These are phyloP conservation scores for Lepus europaeus DNA, from an alignment of 2,113 vertebrate genomes.

Conservation along the genomic window DNA sequence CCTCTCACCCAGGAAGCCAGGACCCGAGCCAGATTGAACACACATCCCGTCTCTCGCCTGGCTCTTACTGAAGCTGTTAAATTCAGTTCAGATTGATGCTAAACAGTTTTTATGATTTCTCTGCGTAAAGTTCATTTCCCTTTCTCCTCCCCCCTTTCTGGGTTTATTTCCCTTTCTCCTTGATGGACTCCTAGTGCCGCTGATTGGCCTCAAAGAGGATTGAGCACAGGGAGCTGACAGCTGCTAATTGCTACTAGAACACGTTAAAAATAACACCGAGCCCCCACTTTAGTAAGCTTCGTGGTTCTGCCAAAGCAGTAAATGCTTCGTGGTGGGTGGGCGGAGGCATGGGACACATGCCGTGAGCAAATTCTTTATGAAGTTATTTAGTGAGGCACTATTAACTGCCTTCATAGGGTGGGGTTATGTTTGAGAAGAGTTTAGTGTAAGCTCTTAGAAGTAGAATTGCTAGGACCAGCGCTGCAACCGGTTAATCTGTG, in stretches of 20 bases:
- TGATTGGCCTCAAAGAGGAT: not conserved
- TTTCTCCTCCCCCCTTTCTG: too few species aligned
- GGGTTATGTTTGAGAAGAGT: not conserved
- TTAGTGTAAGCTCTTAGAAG: conserved; percentile 28
- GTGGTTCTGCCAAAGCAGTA: conserved; percentile 54
- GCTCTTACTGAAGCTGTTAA: not conserved
- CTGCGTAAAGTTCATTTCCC: not conserved
- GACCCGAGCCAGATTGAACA: not conserved
- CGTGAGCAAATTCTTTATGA: not conserved
- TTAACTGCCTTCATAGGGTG: not conserved
- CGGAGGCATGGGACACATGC: not conserved
- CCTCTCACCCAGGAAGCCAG: not conserved
- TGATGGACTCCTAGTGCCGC: not conserved
- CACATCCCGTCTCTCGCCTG: not conserved
- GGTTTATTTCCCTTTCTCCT: too few species aligned
- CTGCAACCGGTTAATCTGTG: too few species aligned
- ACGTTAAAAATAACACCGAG: conserved; percentile 9
- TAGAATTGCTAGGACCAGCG: not conserved
- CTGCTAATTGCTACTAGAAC: not conserved
- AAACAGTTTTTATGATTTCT: not conserved
- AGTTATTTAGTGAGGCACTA: not conserved
- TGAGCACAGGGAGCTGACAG: not conserved
- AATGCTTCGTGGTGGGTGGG: not conserved
- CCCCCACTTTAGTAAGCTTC: conserved; percentile 29
- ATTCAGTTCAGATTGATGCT: not conserved